These are phyloP conservation scores for Oligia latruncula DNA, from an alignment of 2,888 invertebrate species.

Conservation along the genomic window DNA sequence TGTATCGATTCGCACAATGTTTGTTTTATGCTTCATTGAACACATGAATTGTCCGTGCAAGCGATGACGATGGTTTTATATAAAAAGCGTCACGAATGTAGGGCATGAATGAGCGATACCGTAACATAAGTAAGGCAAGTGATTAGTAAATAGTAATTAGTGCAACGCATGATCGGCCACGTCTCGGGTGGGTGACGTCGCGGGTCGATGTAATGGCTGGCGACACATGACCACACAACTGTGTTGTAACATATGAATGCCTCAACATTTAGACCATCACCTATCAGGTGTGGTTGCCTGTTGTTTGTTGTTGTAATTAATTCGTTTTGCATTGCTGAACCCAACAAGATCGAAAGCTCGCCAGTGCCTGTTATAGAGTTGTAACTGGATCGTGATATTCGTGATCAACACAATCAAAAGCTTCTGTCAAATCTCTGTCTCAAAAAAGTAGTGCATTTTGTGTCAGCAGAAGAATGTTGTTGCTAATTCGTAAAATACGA, in stretches of 20 bases:
- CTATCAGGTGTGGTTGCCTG: background rate
- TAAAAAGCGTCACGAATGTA: slow-evolving; percentile 55
- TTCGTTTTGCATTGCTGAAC: background rate
- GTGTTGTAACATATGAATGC: slow-evolving; percentile 39
- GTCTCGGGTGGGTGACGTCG: slow-evolving; percentile 36
- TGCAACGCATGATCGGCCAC: slow-evolving; percentile 54
- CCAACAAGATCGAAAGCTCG: background rate
- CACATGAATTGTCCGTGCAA: slow-evolving; percentile 47
- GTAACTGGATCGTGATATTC: background rate
- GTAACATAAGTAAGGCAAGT: slow-evolving; percentile 57
- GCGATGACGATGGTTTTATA: slow-evolving; percentile 38
- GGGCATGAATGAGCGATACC: slow-evolving; percentile 56
- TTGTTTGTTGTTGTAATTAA: background rate
- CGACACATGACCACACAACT: slow-evolving; percentile 45
- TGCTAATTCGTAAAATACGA: background rate
- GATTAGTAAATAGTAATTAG: slow-evolving; percentile 63
- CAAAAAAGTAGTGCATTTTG: background rate
- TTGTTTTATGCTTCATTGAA: slow-evolving; percentile 55
- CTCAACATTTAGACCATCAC: slow-evolving; percentile 15
- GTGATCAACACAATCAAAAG: slow-evolving; percentile 23
- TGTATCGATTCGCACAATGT: slow-evolving; percentile 39
- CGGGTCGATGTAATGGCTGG: slow-evolving; percentile 30
- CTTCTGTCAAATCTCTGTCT: background rate
- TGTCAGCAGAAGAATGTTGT: background rate
- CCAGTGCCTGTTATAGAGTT: background rate